Percentiles rank a stretch among this genome's conserved stretches.
These are phyloP conservation scores for Torymus aiolomorphi DNA, from an alignment of 2,888 invertebrate genomes.

Conservation along the genomic window DNA sequence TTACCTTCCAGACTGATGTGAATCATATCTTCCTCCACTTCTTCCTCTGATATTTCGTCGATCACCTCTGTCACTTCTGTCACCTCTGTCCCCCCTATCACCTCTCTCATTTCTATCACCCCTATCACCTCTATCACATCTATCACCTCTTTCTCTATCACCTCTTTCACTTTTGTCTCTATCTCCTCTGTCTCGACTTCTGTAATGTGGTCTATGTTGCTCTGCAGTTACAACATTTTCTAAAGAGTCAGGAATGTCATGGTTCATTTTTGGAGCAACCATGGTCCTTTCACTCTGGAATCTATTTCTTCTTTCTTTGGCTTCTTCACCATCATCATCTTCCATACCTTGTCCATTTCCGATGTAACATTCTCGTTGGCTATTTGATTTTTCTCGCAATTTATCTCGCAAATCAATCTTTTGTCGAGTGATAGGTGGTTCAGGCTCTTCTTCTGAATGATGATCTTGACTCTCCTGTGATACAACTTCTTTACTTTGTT, in stretches of 20 bases:
- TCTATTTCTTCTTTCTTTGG: slow-evolving; percentile 71
- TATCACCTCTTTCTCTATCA: slow-evolving; percentile 63
- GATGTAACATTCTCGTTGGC: slow-evolving; percentile 62
- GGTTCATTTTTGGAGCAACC: slow-evolving; percentile 70
- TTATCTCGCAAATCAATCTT: slow-evolving; percentile 71
- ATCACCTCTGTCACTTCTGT: slow-evolving; percentile 41
- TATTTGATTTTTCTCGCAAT: slow-evolving; percentile 66
- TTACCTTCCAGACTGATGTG: slow-evolving; percentile 63
- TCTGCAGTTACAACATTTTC: slow-evolving; percentile 72
- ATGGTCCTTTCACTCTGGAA: slow-evolving; percentile 72
- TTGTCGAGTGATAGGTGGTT: slow-evolving; percentile 56
- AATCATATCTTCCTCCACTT: slow-evolving; percentile 65
- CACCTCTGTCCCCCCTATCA: slow-evolving; percentile 51
- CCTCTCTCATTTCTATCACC: slow-evolving; percentile 61
- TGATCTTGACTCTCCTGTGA: slow-evolving; percentile 44
- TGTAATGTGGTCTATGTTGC: slow-evolving; percentile 63
- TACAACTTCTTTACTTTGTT: slow-evolving; percentile 34
- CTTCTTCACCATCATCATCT: slow-evolving; percentile 72
- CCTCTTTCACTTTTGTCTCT: slow-evolving; percentile 66
- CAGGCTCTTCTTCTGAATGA: slow-evolving; percentile 42
- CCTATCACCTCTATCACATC: slow-evolving; percentile 59
- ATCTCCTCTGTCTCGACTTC: slow-evolving; percentile 64
- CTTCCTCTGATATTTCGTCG: slow-evolving; percentile 45
- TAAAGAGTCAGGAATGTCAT: slow-evolving; percentile 72
- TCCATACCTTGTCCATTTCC: slow-evolving; percentile 68